Evolutionary conservation across 1,140 invertebrate species (phyloP), one percentile per base, ranked within the genome.

Genomic region (Aphis gossypii): DNA sequence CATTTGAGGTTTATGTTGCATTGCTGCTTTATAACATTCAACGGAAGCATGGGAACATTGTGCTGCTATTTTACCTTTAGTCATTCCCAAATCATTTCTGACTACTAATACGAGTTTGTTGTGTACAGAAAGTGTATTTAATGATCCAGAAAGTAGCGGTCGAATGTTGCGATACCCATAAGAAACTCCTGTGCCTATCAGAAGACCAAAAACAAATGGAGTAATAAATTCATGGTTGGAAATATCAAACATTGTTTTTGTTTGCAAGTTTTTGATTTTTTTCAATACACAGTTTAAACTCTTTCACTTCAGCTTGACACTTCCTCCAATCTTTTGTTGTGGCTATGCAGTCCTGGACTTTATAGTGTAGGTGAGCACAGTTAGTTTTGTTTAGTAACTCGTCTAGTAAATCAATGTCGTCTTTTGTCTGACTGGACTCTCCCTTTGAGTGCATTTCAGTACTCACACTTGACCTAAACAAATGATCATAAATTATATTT

Each of bases 41-140:
- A 97, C 97, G 18, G 98, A 97, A 90, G 98, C 98, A 96, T 99
- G 98, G 83, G 97, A 96, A 96, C 98, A 99, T 95, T 99, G 98
- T 8, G 98, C 98, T 54, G 98, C 98, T 86, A 98, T 97, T 96
- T 99, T 99, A 30, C 98, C 98, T 96, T 98, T 99, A 38, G 97
- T 97, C 98, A 99, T 99, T 95, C 98, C 97, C 0, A 99, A 95
- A 95, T 99, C 98, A 95, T 97, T 98, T 95, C 98, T 96, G 6
- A 99, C 97, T 44, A 99, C 97, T 87, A 99, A 95, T 3, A 99
- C 97, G 95, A 99, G 95, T 96, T 98, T 98, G 94, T 56, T 87
- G 25, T 94, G 92, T 18, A 23, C 35, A 82, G 90, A 56, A 51
- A 60, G 30, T 48, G 21, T 11, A 21, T 76, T 56, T 82, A 46